Percentiles rank a stretch among this genome's conserved stretches.
Conservation (phyloP, 2,113 vertebrate genomes). For the Polypterus senegalus region DNA sequence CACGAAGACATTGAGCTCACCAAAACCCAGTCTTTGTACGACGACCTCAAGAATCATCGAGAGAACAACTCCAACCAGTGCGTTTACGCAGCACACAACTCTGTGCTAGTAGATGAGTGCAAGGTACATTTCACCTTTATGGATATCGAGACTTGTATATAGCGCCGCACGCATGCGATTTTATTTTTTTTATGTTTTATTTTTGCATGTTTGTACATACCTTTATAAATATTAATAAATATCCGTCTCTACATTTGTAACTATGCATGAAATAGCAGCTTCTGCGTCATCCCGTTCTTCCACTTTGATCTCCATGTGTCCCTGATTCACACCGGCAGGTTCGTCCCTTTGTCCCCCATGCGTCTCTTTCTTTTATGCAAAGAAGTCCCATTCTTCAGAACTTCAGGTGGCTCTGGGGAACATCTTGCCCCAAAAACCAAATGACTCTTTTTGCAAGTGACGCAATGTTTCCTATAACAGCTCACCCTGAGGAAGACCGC, state of each 20-base stretch:
- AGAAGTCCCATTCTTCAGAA: too few relatives aligned
- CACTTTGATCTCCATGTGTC: too few relatives aligned
- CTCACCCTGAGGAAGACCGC: too few relatives aligned
- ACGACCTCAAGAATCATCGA: conserved; percentile 92
- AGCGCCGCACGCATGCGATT: conserved; percentile 57
- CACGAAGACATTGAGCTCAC: conserved; percentile 91
- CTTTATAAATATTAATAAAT: background rate
- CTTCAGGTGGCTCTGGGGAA: too few relatives aligned
- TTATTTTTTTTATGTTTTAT: conserved; percentile 27
- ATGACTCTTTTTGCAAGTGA: too few relatives aligned
- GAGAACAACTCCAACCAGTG: conserved; percentile 97
- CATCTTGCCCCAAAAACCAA: too few relatives aligned
- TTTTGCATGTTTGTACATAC: conserved; percentile 29
- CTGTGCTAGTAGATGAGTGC: conserved; percentile 93
- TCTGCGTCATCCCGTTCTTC: conserved; percentile 42
- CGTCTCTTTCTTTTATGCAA: too few relatives aligned
- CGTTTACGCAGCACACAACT: conserved; percentile 87
- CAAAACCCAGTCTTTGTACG: conserved; percentile 85
- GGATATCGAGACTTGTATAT: conserved; percentile 85
- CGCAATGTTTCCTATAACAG: too few relatives aligned
- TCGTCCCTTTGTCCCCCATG: too few relatives aligned
- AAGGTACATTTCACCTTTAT: conserved; percentile 92
- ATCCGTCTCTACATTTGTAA: background rate
- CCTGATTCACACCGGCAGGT: too few relatives aligned
- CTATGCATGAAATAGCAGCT: conserved; percentile 40